Base-by-base conservation (phyloP, 2,888 invertebrate genomes). In the Trissolcus japonicus region DNA sequence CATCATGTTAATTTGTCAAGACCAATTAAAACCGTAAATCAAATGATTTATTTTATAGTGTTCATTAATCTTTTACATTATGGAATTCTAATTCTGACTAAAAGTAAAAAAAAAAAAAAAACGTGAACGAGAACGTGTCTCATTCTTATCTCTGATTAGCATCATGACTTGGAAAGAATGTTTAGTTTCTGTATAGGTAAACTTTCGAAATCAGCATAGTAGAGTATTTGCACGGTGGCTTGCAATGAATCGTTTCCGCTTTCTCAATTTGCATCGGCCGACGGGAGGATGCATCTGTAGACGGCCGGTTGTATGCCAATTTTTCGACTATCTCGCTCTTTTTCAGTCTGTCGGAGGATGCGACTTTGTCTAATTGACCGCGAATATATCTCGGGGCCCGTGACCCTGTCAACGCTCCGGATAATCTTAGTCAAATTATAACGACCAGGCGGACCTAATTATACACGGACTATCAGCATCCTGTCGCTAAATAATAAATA, bases 211-310 rank as follows among this genome's bases (percentile, higher is more conserved):
- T 75, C 63, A 54, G 59, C 60, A 68, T 68, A 69, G 63, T 66
- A n/a, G 2, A 16, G n/a, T 4, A 71, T 71, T 76, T 65, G 53
- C 60, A 71, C 60, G 69, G 53, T 59, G 40, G 41, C 41, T 68
- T 56, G 59, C 25, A 66, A 76, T 71, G 65, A 76, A 71, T 63
- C 53, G 76, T 71, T 71, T 76, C 71, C 76, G 76, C 69, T 76
- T 76, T 76, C 69, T 68, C 57, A 76, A 76, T 76, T 71, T 69
- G 57, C 56, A 76, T 71, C 41, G 50, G 40, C 48, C 51, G 29
- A 35, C 54, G 59, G 43, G 55, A 16, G 50, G 76, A 66, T 50
- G 41, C 62, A 54, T 48, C 46, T 16, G 59, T 41, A 16, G 25
- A 53, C 19, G 55, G 13, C 43, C 55, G 43, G 35, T 35, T 3